Conservation (phyloP, 2,888 invertebrate species). For the Drosophila ustulata region DNA sequence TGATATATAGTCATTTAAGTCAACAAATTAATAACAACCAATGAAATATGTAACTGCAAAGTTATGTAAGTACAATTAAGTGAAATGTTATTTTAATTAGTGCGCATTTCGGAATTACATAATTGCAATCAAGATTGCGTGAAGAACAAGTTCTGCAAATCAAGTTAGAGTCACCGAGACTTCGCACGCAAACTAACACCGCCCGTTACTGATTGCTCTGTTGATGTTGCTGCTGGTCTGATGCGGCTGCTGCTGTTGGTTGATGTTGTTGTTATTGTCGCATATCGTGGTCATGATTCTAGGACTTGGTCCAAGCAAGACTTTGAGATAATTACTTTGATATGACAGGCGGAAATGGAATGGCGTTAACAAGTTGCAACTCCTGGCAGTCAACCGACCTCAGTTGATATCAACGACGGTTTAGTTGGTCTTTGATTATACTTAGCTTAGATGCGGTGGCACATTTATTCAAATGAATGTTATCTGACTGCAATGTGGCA, state of each 20-base stretch:
- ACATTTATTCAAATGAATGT: slow-evolving; percentile 58
- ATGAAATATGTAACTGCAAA: slow-evolving; percentile 23
- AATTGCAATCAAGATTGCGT: slow-evolving; percentile 78
- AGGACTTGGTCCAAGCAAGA: slow-evolving; percentile 61
- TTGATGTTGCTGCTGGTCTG: slow-evolving; percentile 26
- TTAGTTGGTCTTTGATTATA: slow-evolving; percentile 39
- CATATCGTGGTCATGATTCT: slow-evolving; percentile 48
- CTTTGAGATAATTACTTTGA: slow-evolving; percentile 81
- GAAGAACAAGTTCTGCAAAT: slow-evolving; percentile 72
- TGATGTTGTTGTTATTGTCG: slow-evolving; percentile 28
- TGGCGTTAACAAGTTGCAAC: slow-evolving; percentile 76
- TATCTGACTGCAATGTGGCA: slow-evolving; percentile 64
- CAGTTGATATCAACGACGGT: slow-evolving; percentile 39
- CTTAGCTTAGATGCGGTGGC: slow-evolving; percentile 32
- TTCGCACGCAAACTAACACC: slow-evolving; percentile 59
- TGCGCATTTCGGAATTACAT: slow-evolving; percentile 74
- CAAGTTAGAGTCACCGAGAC: slow-evolving; percentile 61
- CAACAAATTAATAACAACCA: slow-evolving; percentile 11
- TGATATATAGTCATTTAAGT: too few species aligned
- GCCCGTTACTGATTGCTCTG: slow-evolving; percentile 42
- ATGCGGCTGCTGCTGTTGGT: slow-evolving; percentile 8
- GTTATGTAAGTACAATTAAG: slow-evolving; percentile 68
- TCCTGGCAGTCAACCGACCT: slow-evolving; percentile 37
- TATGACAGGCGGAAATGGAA: slow-evolving; percentile 83
- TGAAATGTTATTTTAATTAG: slow-evolving; percentile 76